Conservation (phyloP, 2,888 invertebrate species). For the Diogma glabrata region DNA sequence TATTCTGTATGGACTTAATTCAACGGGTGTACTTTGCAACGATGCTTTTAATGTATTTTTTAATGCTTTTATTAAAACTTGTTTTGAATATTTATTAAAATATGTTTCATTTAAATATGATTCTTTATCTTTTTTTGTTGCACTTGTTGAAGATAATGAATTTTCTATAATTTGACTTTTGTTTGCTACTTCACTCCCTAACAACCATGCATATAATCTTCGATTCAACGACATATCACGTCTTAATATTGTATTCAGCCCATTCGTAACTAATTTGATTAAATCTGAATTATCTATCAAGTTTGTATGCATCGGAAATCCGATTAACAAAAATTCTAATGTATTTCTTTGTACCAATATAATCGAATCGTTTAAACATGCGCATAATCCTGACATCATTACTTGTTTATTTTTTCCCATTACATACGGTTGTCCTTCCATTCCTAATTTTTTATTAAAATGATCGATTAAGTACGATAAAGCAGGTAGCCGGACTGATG, state of each 20-base stretch:
- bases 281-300: constrained; percentile 56
- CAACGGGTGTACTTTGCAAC: constrained; percentile 45
- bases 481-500: constrained; percentile 68
- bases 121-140: constrained; percentile 12
- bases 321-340: constrained; percentile 67
- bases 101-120: constrained; percentile 42
- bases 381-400: constrained; percentile 69
- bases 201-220: constrained; percentile 72
- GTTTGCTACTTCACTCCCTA: constrained; percentile 52
- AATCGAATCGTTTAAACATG: constrained; percentile 65
- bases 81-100: constrained; percentile 55
- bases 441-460: constrained; percentile 63
- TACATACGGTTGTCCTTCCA: constrained; percentile 71
- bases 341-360: constrained; percentile 77
- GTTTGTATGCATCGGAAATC: constrained; percentile 74
- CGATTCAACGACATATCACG: constrained; percentile 84
- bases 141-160: not conserved
- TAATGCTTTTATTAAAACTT: constrained; percentile 52
- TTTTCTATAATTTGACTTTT: constrained; percentile 14
- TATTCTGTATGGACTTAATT: constrained; percentile 62
- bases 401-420: constrained; percentile 75
- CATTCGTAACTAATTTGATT: constrained; percentile 59
- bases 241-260: constrained; percentile 60
- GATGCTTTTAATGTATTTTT: constrained; percentile 45
- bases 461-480: constrained; percentile 67